phyloP scores from a whole-genome alignment of 2,113 vertebrate genomes.

The Guaruba guarouba region DNA sequence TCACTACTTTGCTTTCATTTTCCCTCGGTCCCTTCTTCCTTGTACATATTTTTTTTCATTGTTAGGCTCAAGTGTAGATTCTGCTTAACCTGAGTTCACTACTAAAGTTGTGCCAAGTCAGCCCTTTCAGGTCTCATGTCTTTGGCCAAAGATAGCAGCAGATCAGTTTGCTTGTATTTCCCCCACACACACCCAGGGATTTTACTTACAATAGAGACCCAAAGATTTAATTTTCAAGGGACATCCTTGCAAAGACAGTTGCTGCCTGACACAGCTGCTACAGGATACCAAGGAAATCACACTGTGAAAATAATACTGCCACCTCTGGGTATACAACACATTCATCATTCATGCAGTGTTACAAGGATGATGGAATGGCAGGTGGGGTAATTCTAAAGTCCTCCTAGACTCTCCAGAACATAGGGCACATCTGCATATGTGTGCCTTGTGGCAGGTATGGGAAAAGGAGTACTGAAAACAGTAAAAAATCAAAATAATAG shows the following conservation, averaged over 20 bases:
- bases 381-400: not conserved
- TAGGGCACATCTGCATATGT: not conserved
- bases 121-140: not conserved
- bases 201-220: not conserved
- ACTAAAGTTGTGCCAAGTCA: not conserved
- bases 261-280: slow-evolving; percentile 28
- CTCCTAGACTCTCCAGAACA: not conserved
- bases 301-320: not conserved
- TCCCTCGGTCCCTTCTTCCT: not conserved
- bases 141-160: not conserved
- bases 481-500: not conserved
- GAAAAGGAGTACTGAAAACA: not conserved
- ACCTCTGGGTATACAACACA: not conserved
- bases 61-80: not conserved
- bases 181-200: not conserved
- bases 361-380: not conserved
- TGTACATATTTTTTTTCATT: not conserved
- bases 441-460: not conserved
- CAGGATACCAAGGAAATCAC: not conserved
- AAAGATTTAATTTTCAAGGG: slow-evolving; percentile 6
- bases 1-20: not conserved
- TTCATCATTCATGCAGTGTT: not conserved
- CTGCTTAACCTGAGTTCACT: not conserved
- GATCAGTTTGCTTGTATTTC: not conserved
- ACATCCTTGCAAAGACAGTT: not conserved